Conservation (phyloP, 2,797 vertebrate genomes). For the Spatula versicolor region DNA sequence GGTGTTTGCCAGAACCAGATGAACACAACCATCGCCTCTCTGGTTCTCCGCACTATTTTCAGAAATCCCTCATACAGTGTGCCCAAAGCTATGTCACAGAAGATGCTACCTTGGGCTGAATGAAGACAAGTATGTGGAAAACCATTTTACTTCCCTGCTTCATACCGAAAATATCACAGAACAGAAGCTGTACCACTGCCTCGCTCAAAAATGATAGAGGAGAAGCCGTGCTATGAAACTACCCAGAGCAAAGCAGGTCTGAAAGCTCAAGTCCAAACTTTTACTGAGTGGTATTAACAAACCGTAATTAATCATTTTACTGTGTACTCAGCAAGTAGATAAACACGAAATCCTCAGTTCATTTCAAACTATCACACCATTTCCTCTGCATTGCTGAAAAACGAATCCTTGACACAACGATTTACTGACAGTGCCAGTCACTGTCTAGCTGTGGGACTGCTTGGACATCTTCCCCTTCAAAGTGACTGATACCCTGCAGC, state of each 20-base stretch:
- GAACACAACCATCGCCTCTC: rapidly evolving
- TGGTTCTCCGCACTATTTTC: neutral
- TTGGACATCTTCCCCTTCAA: constrained; percentile 47
- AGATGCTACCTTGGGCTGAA: neutral
- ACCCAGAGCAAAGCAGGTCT: neutral
- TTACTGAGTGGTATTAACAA: constrained; percentile 23
- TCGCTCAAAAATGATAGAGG: neutral
- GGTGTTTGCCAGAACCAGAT: neutral
- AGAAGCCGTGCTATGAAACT: neutral
- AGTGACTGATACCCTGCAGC: constrained; percentile 63
- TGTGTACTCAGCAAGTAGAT: constrained; percentile 47
- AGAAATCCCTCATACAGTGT: rapidly evolving
- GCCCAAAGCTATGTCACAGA: neutral
- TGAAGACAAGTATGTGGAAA: neutral
- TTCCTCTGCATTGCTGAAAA: neutral
- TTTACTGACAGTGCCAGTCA: constrained; percentile 72
- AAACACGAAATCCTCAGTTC: constrained; percentile 54
- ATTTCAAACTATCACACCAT: neutral
- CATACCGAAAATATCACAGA: neutral
- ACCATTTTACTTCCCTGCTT: neutral
- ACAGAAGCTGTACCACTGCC: neutral
- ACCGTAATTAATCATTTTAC: constrained; percentile 64
- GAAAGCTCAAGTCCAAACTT: neutral
- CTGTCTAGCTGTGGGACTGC: constrained; percentile 52
- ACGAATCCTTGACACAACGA: constrained; percentile 64